phyloP scores from a whole-genome alignment of 2,888 invertebrate species.

The Drosophila mulleri region DNA sequence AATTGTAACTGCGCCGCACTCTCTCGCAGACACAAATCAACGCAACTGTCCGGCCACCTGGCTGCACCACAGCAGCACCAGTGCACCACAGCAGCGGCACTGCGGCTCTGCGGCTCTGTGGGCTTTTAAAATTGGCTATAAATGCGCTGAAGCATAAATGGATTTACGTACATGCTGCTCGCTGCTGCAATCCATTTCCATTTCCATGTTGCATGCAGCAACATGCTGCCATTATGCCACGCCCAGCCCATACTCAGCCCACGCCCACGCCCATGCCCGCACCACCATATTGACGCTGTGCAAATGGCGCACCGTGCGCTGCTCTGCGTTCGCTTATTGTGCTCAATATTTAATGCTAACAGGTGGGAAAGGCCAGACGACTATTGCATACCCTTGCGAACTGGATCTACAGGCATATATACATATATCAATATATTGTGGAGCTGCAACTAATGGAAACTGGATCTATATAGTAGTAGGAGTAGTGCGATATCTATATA shows the following conservation, averaged over 20 bases:
- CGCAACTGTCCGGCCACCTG: slow-evolving; percentile 25
- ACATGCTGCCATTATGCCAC: slow-evolving; percentile 28
- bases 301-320: slow-evolving; percentile 4
- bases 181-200: slow-evolving; percentile 65
- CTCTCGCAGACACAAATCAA: slow-evolving; percentile 48
- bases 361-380: background rate
- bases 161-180: slow-evolving; percentile 76
- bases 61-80: slow-evolving; percentile 12
- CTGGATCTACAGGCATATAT: background rate
- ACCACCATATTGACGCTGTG: background rate
- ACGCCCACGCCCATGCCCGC: slow-evolving; percentile 10
- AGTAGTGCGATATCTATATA: too few relatives aligned
- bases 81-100: slow-evolving; percentile 1
- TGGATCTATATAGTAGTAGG: too few relatives aligned
- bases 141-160: slow-evolving; percentile 77
- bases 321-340: slow-evolving; percentile 25
- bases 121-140: slow-evolving; percentile 75
- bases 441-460: too few relatives aligned
- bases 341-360: slow-evolving; percentile 47
- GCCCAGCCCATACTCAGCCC: too few relatives aligned
- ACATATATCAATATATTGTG: too few relatives aligned
- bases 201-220: slow-evolving; percentile 70
- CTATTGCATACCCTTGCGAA: background rate
- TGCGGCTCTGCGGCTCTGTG: slow-evolving; percentile 38
- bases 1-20: slow-evolving; percentile 35